Evolutionary conservation across 2,888 invertebrate species (phyloP).

Genomic region (Synergus umbraculus): DNA sequence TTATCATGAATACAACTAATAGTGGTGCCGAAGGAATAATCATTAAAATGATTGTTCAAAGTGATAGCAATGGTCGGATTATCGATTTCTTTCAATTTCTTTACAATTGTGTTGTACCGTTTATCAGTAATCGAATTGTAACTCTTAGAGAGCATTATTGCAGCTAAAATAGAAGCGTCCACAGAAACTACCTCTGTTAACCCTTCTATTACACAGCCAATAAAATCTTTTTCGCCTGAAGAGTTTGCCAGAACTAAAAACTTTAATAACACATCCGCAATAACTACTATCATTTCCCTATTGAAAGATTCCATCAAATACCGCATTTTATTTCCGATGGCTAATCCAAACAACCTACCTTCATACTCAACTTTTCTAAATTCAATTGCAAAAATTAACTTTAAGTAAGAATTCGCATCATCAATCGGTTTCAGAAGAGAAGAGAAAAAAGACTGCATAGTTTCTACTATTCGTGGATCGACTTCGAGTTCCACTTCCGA

Average conservation of each 20-base stretch:
- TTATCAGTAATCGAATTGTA: background rate
- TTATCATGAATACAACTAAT: no score
- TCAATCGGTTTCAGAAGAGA: slow-evolving; percentile 52
- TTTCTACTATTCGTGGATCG: slow-evolving; percentile 46
- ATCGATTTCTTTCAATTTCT: slow-evolving; percentile 14
- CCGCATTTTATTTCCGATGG: slow-evolving; percentile 44
- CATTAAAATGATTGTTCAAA: background rate
- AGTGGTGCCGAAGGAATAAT: background rate
- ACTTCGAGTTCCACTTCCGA: no score
- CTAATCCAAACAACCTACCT: slow-evolving; percentile 40
- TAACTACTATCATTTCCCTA: slow-evolving; percentile 41
- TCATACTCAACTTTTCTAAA: background rate
- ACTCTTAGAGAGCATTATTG: background rate
- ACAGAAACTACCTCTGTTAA: background rate
- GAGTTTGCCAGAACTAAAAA: no score
- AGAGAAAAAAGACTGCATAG: slow-evolving; percentile 46
- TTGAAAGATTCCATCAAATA: slow-evolving; percentile 46
- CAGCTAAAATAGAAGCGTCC: slow-evolving; percentile 3
- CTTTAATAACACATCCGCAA: slow-evolving; percentile 15
- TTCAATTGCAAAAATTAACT: slow-evolving; percentile 50
- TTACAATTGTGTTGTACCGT: background rate
- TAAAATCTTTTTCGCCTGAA: background rate
- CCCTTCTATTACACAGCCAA: background rate
- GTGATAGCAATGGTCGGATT: background rate
- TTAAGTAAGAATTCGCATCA: slow-evolving; percentile 54